phyloP scores from a whole-genome alignment of 2,888 invertebrate species.

The Chymomyza caudatula region DNA sequence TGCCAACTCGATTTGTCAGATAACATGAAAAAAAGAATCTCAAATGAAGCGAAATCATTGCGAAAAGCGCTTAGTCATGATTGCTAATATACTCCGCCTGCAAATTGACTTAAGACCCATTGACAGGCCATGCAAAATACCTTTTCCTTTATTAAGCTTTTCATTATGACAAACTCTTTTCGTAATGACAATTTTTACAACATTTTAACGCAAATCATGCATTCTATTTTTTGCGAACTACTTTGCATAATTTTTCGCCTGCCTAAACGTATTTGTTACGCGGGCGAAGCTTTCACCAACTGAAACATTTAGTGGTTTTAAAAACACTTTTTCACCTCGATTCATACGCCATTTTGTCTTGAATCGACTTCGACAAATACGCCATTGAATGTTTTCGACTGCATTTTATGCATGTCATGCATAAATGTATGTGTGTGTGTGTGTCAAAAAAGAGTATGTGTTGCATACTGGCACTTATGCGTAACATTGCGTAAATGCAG shows the following conservation, averaged over 20 bases:
- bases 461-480: constrained; percentile 53
- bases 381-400: neutral
- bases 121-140: constrained; percentile 42
- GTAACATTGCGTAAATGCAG: constrained; percentile 68
- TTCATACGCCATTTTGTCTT: constrained; percentile 6
- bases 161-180: constrained; percentile 13
- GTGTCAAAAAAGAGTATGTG: constrained; percentile 13
- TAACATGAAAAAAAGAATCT: neutral
- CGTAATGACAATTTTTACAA: constrained; percentile 40
- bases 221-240: constrained; percentile 25
- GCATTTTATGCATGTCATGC: neutral
- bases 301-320: constrained; percentile 15
- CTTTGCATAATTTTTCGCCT: constrained; percentile 73
- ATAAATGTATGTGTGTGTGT: neutral
- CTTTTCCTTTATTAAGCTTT: constrained; percentile 5
- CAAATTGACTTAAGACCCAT: constrained; percentile 15
- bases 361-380: constrained; percentile 8
- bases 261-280: constrained; percentile 44
- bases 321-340: neutral
- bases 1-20: neutral
- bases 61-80: constrained; percentile 49
- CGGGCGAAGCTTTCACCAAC: neutral
- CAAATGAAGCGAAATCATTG: constrained; percentile 20
- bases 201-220: constrained; percentile 14
- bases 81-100: constrained; percentile 36